A percentile compares a stretch with the other conserved stretches of the same genome.
Evolutionary conservation across 2,797 vertebrate genomes (phyloP).

Genomic region (Galaxias olidus): DNA sequence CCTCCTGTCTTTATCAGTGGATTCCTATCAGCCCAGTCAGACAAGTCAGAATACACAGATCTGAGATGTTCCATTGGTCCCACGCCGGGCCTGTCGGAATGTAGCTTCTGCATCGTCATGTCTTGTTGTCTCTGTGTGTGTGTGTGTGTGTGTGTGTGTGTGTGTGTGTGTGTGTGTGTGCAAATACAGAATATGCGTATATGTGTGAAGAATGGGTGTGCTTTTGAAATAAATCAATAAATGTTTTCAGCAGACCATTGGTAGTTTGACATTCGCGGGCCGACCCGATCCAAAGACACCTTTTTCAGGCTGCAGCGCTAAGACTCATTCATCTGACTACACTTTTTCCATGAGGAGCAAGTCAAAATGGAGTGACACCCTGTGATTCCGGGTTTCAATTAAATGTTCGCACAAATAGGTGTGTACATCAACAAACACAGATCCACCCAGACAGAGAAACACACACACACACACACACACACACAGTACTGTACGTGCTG

Average conservation of each 20-base stretch:
- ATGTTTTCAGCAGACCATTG: no score
- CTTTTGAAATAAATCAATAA: neutral
- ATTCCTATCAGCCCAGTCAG: slow-evolving; percentile 64
- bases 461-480: slow-evolving; percentile 8
- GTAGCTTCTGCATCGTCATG: slow-evolving; percentile 34
- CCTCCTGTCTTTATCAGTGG: slow-evolving; percentile 44
- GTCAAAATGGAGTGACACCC: slow-evolving; percentile 30
- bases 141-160: slow-evolving; percentile 8
- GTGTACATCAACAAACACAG: slow-evolving; percentile 3
- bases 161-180: slow-evolving; percentile 12
- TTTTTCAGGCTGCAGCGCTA: slow-evolving; percentile 5
- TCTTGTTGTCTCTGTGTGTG: slow-evolving; percentile 27
- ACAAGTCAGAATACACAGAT: slow-evolving; percentile 59
- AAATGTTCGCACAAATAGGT: slow-evolving; percentile 26
- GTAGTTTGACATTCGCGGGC: no score
- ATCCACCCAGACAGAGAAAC: neutral
- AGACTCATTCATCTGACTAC: slow-evolving; percentile 51
- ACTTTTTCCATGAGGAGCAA: slow-evolving; percentile 43
- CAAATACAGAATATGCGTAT: slow-evolving; percentile 12
- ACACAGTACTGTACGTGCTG: neutral
- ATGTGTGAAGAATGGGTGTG: slow-evolving; percentile 2
- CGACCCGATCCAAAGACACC: neutral
- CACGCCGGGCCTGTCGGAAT: slow-evolving; percentile 48
- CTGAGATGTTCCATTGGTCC: slow-evolving; percentile 53
- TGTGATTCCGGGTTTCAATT: slow-evolving; percentile 47